Conservation (phyloP, 2,888 invertebrate species). For the Oligia strigilis region DNA sequence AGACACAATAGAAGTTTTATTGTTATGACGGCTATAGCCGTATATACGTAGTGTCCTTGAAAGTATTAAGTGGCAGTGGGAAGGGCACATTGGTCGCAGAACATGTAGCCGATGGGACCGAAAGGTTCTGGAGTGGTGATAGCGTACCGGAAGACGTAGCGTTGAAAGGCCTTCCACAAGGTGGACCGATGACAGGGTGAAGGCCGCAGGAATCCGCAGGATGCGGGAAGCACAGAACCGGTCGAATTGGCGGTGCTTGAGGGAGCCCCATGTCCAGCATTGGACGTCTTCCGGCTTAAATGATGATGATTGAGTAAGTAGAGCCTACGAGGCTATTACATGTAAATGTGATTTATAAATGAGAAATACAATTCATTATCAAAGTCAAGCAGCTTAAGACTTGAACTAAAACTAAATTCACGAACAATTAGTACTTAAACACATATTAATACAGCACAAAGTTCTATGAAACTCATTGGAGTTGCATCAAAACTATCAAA, state of each 20-base stretch:
- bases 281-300: not conserved
- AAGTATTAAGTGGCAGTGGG: not conserved
- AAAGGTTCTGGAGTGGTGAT: not conserved
- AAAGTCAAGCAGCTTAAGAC: constrained; percentile 4
- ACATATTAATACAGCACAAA: constrained; percentile 43
- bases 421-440: constrained; percentile 47
- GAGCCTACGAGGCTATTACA: too few species aligned
- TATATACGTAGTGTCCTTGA: too few species aligned
- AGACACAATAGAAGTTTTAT: too few species aligned
- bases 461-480: constrained; percentile 48
- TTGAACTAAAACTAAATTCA: constrained; percentile 6
- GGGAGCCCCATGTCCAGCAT: not conserved
- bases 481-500: constrained; percentile 60
- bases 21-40: too few species aligned
- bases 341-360: not conserved
- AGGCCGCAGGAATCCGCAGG: not conserved
- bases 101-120: too few species aligned
- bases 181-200: not conserved
- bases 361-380: constrained; percentile 8
- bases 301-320: not conserved
- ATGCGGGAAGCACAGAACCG: not conserved
- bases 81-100: not conserved
- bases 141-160: too few species aligned
- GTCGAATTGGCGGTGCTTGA: not conserved
- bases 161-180: too few species aligned